A percentile compares a stretch with the other conserved stretches of the same genome.
These are phyloP conservation scores for Chironomus riparius DNA, from an alignment of 2,888 invertebrate genomes.

Conservation along the genomic window DNA sequence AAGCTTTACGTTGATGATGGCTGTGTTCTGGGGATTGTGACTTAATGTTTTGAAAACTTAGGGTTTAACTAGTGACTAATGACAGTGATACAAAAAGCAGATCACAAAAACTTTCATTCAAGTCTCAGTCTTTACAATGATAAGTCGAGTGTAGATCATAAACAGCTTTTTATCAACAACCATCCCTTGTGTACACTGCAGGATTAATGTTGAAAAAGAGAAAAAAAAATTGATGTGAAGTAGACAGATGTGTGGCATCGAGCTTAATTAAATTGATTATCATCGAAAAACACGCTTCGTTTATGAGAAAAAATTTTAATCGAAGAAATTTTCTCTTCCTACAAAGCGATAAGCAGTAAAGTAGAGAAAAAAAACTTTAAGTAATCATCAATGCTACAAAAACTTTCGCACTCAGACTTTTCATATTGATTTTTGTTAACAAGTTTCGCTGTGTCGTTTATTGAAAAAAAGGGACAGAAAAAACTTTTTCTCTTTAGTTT, in stretches of 20 bases:
- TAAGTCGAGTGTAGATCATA: too few relatives aligned
- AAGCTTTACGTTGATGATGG: background rate
- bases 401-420: background rate
- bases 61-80: too few relatives aligned
- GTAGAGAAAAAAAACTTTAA: background rate
- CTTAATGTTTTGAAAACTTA: too few relatives aligned
- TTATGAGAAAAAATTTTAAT: too few relatives aligned
- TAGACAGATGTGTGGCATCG: background rate
- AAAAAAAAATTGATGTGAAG: background rate
- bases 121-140: too few relatives aligned
- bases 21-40: too few relatives aligned
- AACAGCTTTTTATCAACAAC: too few relatives aligned
- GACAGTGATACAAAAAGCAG: too few relatives aligned
- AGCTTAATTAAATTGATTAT: conserved; percentile 14
- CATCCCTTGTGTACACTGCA: too few relatives aligned
- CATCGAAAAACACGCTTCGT: background rate
- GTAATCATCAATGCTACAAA: background rate
- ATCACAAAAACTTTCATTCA: too few relatives aligned
- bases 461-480: background rate
- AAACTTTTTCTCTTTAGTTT: background rate
- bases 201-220: too few relatives aligned
- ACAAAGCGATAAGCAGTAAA: background rate
- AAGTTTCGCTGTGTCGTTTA: conserved; percentile 1
- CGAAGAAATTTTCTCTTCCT: too few relatives aligned
- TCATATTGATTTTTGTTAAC: conserved; percentile 19